These are phyloP conservation scores for Latrodectus elegans DNA, from an alignment of 2,888 invertebrate species.

Conservation along the genomic window DNA sequence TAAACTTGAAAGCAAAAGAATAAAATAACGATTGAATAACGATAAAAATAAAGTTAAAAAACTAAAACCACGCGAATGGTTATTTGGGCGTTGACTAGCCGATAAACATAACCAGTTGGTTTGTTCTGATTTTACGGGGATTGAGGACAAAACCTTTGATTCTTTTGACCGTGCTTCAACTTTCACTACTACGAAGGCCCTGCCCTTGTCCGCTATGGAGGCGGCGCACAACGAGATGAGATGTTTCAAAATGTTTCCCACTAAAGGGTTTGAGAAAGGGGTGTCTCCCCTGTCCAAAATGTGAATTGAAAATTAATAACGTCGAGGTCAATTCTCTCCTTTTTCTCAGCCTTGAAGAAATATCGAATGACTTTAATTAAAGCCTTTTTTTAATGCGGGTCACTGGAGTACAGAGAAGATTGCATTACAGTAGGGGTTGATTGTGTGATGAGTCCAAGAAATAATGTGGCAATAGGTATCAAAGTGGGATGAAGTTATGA, in stretches of 20 bases:
- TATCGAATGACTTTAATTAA: conserved; percentile 18
- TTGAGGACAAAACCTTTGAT: conserved; percentile 59
- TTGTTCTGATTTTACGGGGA: conserved; percentile 44
- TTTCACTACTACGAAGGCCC: conserved; percentile 27
- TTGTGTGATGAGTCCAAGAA: conserved; percentile 18
- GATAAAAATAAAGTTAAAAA: conserved; percentile 19
- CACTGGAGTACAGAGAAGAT: conserved; percentile 16
- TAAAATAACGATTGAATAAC: conserved; percentile 32
- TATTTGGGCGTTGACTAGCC: conserved; percentile 52
- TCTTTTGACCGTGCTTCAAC: conserved; percentile 43
- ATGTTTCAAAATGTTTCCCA: conserved; percentile 32
- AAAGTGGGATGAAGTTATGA: conserved; percentile 12
- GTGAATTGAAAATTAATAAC: conserved; percentile 11
- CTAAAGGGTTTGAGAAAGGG: conserved; percentile 12
- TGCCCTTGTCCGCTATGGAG: conserved; percentile 31
- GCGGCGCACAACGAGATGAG: background rate
- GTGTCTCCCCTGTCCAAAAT: conserved; percentile 20
- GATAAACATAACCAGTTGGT: conserved; percentile 42
- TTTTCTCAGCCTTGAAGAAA: conserved; percentile 47
- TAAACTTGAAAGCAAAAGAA: background rate
- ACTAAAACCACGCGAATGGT: conserved; percentile 27
- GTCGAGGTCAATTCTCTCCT: conserved; percentile 30
- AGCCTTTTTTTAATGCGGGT: conserved; percentile 34
- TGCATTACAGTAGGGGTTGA: conserved; percentile 10
- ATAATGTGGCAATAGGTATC: conserved; percentile 12